Evolutionary conservation across 35 echinoderm and acorn worm genomes (phyloP).

Genomic region (Acanthaster planci): DNA sequence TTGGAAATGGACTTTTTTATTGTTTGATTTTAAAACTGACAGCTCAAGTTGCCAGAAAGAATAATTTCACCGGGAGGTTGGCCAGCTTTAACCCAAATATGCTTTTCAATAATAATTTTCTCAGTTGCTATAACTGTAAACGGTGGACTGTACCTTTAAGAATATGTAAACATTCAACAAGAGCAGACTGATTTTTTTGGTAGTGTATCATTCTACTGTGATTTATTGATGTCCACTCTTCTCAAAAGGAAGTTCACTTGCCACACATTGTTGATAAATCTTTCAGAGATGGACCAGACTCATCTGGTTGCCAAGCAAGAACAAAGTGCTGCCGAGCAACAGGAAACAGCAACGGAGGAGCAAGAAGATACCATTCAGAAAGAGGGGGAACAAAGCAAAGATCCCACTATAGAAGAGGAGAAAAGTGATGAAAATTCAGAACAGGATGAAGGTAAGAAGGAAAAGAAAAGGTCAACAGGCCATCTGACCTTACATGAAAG

Average conservation of each 20-base stretch:
- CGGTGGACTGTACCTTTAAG: not conserved
- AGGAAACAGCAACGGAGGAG: not conserved
- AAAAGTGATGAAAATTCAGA: not conserved
- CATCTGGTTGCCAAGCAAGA: not conserved
- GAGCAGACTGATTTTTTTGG: not conserved
- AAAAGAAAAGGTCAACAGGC: too few species aligned
- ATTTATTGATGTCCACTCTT: not conserved
- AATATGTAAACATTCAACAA: not conserved
- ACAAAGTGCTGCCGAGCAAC: not conserved
- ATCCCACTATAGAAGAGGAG: not conserved
- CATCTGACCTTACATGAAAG: too few species aligned
- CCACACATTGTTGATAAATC: not conserved
- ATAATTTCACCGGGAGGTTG: too few species aligned
- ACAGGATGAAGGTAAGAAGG: too few species aligned
- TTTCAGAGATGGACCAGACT: not conserved
- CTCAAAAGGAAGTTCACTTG: not conserved
- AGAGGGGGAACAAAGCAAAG: not conserved
- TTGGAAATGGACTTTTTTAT: too few species aligned
- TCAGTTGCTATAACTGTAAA: not conserved
- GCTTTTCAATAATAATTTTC: too few species aligned
- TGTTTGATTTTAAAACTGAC: too few species aligned
- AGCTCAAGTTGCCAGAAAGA: too few species aligned
- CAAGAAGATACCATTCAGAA: not conserved
- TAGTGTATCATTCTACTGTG: not conserved
- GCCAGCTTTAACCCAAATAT: too few species aligned